Evolutionary conservation across 1,140 invertebrate genomes (phyloP), one percentile per base, ranked within the genome.

Genomic region (Dinothrombium tinctorium): DNA sequence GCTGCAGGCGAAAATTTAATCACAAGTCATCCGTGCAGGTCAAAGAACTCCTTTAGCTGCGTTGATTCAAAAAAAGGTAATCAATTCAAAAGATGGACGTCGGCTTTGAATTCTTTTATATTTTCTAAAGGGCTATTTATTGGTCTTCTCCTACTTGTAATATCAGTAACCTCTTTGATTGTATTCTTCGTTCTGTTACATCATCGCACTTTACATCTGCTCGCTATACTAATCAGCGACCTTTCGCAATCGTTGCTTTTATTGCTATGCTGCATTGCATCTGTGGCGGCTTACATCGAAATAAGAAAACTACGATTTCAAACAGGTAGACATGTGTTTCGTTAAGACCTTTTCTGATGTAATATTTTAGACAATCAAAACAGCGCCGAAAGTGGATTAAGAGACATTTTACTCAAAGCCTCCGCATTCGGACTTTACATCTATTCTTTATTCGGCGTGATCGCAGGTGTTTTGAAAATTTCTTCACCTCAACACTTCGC

Each of bases 131-230:
- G 83, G 43, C 67, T 90, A n/a, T 90, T 90, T 68, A 79, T 82
- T 59, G 83, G 82, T 45, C 69, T 89, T 14, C 67, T 90, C 15
- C 67, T 86, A 28, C 62, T 89, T 40, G 82, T 87, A 24, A 77
- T 75, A 12, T 80, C 81, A 4, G 64, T 87, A 32, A 89, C 87
- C 54, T 87, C 81, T 56, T 63, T 89, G 53, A 87, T 89, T 49
- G 68, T 89, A 22, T 90, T 87, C 72, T 89, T 89, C 62, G 82
- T 89, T 25, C 64, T 87, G 45, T 77, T 87, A 46, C 75, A 74
- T 56, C 46, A 53, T 45, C 37, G 44, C 19, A 45, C 43, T 25
- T 51, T 45, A 33, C 44, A 43, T 42, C 37, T 58, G n/a, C 59
- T 86, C 37, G 82, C 82, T 28, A 80, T 86, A 49, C 84, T 83